phyloP scores from a whole-genome alignment of 2,888 invertebrate species.

The Xylocampa areola region DNA sequence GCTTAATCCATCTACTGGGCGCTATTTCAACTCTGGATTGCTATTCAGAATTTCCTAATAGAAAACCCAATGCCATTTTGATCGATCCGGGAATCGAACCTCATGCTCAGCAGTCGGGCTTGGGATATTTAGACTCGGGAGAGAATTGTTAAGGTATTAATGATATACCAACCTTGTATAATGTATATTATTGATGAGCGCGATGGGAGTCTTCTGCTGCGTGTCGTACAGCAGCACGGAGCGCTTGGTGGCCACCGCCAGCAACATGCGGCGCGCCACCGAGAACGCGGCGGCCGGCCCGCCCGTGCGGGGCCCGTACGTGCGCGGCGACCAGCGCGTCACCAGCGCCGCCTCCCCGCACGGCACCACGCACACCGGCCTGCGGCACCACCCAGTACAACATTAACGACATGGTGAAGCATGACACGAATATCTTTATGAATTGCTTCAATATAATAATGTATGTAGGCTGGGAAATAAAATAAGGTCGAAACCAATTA shows the following conservation, averaged over 20 bases:
- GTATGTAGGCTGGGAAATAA: too few species aligned
- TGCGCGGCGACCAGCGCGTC: conserved; percentile 94
- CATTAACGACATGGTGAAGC: too few species aligned
- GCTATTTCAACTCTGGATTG: too few species aligned
- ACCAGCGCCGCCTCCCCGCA: conserved; percentile 95
- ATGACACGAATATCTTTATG: too few species aligned
- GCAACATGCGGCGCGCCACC: conserved; percentile 94
- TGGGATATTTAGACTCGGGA: too few species aligned
- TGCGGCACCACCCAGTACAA: conserved; percentile 65
- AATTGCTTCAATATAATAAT: too few species aligned
- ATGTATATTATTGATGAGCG: conserved; percentile 81
- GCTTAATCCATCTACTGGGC: too few species aligned
- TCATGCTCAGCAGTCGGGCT: too few species aligned
- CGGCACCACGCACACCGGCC: conserved; percentile 94
- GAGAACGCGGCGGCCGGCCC: conserved; percentile 90
- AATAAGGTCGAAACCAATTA: too few species aligned
- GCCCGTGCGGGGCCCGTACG: conserved; percentile 91
- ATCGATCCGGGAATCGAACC: too few species aligned
- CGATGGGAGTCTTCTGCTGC: conserved; percentile 81
- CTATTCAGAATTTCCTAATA: too few species aligned
- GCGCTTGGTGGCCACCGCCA: conserved; percentile 97
- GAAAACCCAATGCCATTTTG: too few species aligned
- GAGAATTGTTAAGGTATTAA: neutral
- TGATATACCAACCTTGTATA: conserved; percentile 75
- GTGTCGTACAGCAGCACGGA: conserved; percentile 91